Conservation (phyloP, 2,888 invertebrate species). For the Monochamus alternatus region DNA sequence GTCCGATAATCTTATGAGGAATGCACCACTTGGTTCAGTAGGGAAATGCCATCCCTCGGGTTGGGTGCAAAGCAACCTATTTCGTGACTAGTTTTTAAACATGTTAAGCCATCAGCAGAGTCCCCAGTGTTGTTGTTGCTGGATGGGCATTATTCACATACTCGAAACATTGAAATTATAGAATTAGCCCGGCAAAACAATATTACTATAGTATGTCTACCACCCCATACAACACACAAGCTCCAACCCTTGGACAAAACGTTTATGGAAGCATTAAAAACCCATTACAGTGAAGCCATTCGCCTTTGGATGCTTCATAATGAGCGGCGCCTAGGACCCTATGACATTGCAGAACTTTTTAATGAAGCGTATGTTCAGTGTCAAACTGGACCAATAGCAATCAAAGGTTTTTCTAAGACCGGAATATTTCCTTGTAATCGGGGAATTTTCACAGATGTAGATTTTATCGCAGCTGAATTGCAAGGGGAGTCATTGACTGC, state of each 20-base stretch:
- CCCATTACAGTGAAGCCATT: constrained; percentile 40
- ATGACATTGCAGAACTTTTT: constrained; percentile 38
- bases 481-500: no score
- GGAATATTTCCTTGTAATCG: constrained; percentile 23
- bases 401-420: constrained; percentile 11
- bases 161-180: background rate
- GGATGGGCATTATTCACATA: constrained; percentile 12
- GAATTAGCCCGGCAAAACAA: background rate
- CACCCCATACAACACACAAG: constrained; percentile 23
- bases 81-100: constrained; percentile 11
- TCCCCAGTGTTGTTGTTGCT: constrained; percentile 15
- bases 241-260: constrained; percentile 30
- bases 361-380: constrained; percentile 20
- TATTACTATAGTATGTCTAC: background rate
- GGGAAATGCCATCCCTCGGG: background rate
- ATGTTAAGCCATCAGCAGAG: constrained; percentile 12
- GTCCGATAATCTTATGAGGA: background rate
- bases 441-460: constrained; percentile 14
- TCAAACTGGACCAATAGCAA: constrained; percentile 14
- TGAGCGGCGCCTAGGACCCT: constrained; percentile 28
- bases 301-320: constrained; percentile 38
- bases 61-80: constrained; percentile 11
- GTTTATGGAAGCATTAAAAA: constrained; percentile 43
- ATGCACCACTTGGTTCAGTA: no score
- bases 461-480: no score